These are phyloP conservation scores for Clostera curtula DNA, from an alignment of 2,888 invertebrate species.

Conservation along the genomic window DNA sequence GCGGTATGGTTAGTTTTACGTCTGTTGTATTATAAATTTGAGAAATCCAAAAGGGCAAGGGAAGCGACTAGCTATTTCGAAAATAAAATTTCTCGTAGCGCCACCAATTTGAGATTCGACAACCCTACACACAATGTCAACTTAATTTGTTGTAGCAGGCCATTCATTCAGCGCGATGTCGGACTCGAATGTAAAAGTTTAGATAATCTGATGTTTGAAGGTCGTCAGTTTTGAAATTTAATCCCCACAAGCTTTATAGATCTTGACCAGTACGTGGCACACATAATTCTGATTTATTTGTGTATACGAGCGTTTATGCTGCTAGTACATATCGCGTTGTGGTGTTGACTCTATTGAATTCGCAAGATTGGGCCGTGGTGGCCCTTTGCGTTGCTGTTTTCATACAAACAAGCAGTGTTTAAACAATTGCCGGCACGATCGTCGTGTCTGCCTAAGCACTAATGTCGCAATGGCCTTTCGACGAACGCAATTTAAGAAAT, in stretches of 20 bases:
- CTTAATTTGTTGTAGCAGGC: conserved; percentile 39
- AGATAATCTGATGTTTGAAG: conserved; percentile 57
- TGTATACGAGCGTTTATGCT: conserved; percentile 11
- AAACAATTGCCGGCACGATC: conserved; percentile 29
- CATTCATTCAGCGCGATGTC: conserved; percentile 39
- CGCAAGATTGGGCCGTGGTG: too few relatives aligned
- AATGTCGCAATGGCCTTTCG: conserved; percentile 40
- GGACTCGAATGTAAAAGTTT: conserved; percentile 55
- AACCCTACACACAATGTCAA: conserved; percentile 40
- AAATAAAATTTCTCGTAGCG: too few relatives aligned
- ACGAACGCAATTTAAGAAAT: conserved; percentile 46
- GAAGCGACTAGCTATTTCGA: too few relatives aligned
- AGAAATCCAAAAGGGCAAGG: too few relatives aligned
- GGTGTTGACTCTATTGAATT: too few relatives aligned
- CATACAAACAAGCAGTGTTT: conserved; percentile 13
- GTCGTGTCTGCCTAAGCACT: conserved; percentile 31
- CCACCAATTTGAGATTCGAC: too few relatives aligned
- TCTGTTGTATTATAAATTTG: too few relatives aligned
- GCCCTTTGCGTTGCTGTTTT: too few relatives aligned
- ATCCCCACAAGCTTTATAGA: conserved; percentile 48
- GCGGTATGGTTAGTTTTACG: too few relatives aligned
- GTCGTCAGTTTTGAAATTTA: conserved; percentile 52
- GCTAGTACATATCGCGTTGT: too few relatives aligned
- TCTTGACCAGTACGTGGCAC: conserved; percentile 22
- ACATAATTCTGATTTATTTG: conserved; percentile 22